Base-by-base conservation (phyloP, 1,140 invertebrate genomes). In the Samia ricini region DNA sequence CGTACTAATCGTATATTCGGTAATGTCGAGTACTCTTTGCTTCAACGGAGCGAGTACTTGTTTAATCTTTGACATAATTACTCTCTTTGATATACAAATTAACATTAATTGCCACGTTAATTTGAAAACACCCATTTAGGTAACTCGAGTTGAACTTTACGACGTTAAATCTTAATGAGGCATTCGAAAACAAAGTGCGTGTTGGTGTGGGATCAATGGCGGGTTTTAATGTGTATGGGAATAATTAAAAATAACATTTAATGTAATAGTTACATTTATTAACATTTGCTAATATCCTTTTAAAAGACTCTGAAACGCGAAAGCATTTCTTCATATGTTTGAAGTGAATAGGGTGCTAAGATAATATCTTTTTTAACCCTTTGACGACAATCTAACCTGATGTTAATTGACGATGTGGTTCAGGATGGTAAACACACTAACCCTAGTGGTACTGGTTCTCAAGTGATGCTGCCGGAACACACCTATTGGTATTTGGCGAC, bases 31-130 rank as follows among this genome's bases (percentile, higher is more conserved):
- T 42, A 15, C 33, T 42, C 33, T 15, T 15, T 42, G 33, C n/a
- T 42, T 42, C 33, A 42, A 1, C 26, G 26, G 10, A 29, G 33
- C 8, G 33, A 42, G 33, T 42, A 42, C 52, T 24, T 29, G 22
- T 26, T 36, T 57, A 29, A 36, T 49, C 57, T 49, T 59, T 5
- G 23, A 24, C n/a, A 26, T 48, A 55, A 59, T 55, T 42, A 26
- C 29, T 54, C 26, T 51, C 49, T 64, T 64, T 52, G 56, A 64
- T 26, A 54, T 59, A 20, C 49, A 65, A 56, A 56, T 65, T 65
- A 65, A 60, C 56, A 21, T 50, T 57, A 56, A 64, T 24, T 50
- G 19, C 19, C 26, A 51, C 4, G 15, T 48, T 60, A 60, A 63
- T 63, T 51, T 64, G 33, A 26, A 63, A 56, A 29, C 26, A 57